Conservation (phyloP, 2,888 invertebrate genomes). For the Melanchra persicariae region DNA sequence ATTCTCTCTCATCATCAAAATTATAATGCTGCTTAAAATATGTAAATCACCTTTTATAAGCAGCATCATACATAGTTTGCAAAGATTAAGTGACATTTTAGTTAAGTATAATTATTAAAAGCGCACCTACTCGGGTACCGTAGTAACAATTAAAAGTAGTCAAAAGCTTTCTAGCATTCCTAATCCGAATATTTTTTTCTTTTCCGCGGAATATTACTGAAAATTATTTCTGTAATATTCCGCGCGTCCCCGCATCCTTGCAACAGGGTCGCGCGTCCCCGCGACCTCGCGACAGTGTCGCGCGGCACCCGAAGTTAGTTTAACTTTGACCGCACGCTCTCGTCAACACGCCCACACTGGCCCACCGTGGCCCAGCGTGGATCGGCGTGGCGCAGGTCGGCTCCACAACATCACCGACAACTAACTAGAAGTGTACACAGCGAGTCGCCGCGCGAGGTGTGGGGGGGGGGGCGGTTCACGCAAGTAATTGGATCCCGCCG, state of each 20-base stretch:
- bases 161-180: background rate
- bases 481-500: constrained; percentile 60
- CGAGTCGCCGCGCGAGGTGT: background rate
- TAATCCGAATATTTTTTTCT: background rate
- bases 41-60: too few species aligned
- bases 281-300: background rate
- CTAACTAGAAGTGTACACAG: constrained; percentile 22
- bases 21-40: too few species aligned
- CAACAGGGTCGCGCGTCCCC: background rate
- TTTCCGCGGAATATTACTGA: too few species aligned
- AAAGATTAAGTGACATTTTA: too few species aligned
- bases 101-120: background rate
- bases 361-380: background rate
- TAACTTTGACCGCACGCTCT: constrained; percentile 16
- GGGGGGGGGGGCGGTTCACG: constrained; percentile 41
- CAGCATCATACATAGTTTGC: too few species aligned
- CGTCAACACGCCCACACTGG: background rate
- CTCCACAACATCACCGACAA: constrained; percentile 5
- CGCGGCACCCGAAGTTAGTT: background rate
- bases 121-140: too few species aligned
- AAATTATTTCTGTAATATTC: too few species aligned
- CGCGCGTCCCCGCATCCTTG: too few species aligned
- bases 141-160: background rate
- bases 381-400: background rate
- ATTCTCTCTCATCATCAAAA: too few species aligned